phyloP scores from a whole-genome alignment of 2,113 vertebrate genomes.

The Ia io region DNA sequence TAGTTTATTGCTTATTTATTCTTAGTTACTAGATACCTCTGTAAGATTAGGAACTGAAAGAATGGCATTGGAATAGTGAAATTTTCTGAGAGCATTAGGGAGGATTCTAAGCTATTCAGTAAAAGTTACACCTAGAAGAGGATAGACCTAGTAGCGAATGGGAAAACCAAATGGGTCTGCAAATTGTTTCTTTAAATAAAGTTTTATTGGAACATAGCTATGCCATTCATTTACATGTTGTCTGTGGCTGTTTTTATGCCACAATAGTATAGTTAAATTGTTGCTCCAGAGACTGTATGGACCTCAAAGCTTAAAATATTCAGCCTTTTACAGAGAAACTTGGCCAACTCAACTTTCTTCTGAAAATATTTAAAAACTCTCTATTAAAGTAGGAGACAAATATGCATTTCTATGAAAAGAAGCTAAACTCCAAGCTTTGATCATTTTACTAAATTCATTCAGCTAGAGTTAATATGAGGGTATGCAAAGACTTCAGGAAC shows the following conservation, averaged over 20 bases:
- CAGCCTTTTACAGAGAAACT: neutral
- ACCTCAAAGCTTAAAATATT: neutral
- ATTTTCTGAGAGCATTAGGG: neutral
- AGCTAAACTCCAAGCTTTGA: neutral
- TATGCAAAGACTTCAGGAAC: neutral
- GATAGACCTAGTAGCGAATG: neutral
- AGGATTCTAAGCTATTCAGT: neutral
- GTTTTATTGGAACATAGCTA: neutral
- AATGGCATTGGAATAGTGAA: neutral
- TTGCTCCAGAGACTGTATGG: neutral
- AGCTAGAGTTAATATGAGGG: neutral
- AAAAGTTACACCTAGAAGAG: neutral
- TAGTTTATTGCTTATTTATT: neutral
- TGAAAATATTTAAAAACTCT: conserved; percentile 23
- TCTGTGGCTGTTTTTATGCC: neutral
- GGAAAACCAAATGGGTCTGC: neutral
- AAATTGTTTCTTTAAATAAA: neutral
- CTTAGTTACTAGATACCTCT: neutral
- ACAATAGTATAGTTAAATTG: neutral
- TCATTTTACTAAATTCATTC: neutral
- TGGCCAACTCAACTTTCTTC: neutral
- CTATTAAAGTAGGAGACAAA: neutral
- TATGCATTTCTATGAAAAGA: neutral
- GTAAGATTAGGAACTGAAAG: neutral
- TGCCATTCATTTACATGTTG: neutral